Conservation (phyloP, 2,888 invertebrate species). For the Drosophila kambysellisi region DNA sequence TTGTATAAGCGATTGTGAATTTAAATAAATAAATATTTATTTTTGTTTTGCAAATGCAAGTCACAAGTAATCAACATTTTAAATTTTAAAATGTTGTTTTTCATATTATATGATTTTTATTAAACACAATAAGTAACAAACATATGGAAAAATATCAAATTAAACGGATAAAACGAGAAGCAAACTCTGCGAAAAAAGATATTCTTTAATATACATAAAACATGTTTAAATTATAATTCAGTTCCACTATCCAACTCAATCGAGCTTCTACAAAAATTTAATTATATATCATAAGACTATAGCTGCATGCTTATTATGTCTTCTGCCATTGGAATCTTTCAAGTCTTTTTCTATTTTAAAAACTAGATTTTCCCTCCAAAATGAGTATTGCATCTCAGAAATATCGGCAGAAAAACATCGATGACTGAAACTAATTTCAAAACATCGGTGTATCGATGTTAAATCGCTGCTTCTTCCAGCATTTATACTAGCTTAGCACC, state of each 20-base stretch:
- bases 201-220: too few relatives aligned
- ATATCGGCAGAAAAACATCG: background rate
- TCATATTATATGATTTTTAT: too few relatives aligned
- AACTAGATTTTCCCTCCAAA: background rate
- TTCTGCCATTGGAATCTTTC: background rate
- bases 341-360: background rate
- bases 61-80: background rate
- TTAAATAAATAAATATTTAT: background rate
- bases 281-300: too few relatives aligned
- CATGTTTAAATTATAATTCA: too few relatives aligned
- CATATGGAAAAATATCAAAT: too few relatives aligned
- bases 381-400: background rate
- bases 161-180: background rate
- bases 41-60: background rate
- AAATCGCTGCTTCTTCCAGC: background rate
- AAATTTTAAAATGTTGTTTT: too few relatives aligned
- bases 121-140: background rate
- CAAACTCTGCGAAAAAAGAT: background rate
- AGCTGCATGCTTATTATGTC: background rate
- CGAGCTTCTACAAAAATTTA: too few relatives aligned
- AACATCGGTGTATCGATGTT: background rate
- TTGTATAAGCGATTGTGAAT: background rate
- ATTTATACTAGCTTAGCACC: conserved; percentile 3
- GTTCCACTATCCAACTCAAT: too few relatives aligned
- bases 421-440: background rate